Evolutionary conservation across 1,140 invertebrate genomes (phyloP), one percentile per base, ranked within the genome.

Genomic region (Platyura marginata): DNA sequence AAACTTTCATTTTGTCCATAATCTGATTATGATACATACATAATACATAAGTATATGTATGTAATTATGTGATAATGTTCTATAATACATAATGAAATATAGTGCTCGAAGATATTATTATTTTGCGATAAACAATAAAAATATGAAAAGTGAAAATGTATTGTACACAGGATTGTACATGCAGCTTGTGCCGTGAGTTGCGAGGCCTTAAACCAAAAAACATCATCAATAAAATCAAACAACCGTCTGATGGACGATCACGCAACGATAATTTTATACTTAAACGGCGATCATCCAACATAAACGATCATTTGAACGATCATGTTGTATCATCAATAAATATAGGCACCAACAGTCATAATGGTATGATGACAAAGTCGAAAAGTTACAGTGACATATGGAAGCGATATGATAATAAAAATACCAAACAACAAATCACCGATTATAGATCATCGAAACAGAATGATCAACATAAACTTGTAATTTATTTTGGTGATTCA

Each of bases 401-500:
- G 34, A 16, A 36, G 9, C 15, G 9, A 18, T 11, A 6, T 36
- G 34, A 16, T 16, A 10, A 10, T 10, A 9, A n/a, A 36, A 36
- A 36, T 36, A 5, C 9, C 4, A 36, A 36, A n/a, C 6, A 29
- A 29, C 6, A 29, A 29, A 13, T 29, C 13, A 29, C 6, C 6
- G 25, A 29, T 29, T 6, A 6, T 6, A 29, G 13, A 29, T 29
- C 25, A 13, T 29, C 25, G 25, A 29, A 29, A 29, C 6, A 29
- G 25, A 13, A 6, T 29, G 38, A 62, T 35, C 64, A 66, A 47
- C 75, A 79, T 47, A 77, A 73, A 60, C 74, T 76, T 13, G 72
- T 79, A 34, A 76, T 79, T 45, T 78, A 77, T 51, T 79, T 77
- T 45, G 75, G 75, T 4, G 75, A 77, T 53, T 72, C 72, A 1